Conservation (phyloP, 2,888 invertebrate genomes). For the Drosophila austrosaltans region DNA sequence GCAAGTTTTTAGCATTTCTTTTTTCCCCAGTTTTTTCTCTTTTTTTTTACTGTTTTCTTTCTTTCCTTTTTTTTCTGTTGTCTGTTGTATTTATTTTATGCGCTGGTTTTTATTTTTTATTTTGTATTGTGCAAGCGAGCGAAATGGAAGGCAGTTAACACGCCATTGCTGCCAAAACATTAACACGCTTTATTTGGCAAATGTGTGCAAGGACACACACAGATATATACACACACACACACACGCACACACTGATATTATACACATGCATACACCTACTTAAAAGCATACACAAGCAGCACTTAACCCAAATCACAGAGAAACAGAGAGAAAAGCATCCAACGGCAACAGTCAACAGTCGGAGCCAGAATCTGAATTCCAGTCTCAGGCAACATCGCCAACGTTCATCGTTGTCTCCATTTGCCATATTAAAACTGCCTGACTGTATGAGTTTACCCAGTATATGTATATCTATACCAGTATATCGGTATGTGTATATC, state of each 20-base stretch:
- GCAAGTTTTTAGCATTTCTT: constrained; percentile 44
- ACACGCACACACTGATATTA: constrained; percentile 21
- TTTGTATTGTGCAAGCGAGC: constrained; percentile 62
- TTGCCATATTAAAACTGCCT: constrained; percentile 49
- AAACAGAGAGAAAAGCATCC: constrained; percentile 47
- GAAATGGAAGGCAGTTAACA: constrained; percentile 78
- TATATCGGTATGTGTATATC: constrained; percentile 17
- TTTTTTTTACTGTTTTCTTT: constrained; percentile 1
- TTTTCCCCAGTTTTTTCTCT: constrained; percentile 15
- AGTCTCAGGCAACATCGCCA: constrained; percentile 56
- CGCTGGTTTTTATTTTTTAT: constrained; percentile 44
- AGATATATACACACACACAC: constrained; percentile 26
- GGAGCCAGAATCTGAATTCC: constrained; percentile 32
- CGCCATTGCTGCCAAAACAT: constrained; percentile 75
- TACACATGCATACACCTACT: constrained; percentile 58
- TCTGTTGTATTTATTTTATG: constrained; percentile 55
- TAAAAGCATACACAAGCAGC: constrained; percentile 75
- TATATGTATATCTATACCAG: background rate
- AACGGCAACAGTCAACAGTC: constrained; percentile 51
- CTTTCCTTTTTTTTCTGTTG: constrained; percentile 7
- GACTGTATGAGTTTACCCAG: constrained; percentile 52
- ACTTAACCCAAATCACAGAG: constrained; percentile 77
- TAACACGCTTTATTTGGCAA: constrained; percentile 78
- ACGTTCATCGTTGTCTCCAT: constrained; percentile 71
- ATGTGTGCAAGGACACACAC: constrained; percentile 73